These are phyloP conservation scores for Uropetala carovei DNA, from an alignment of 2,888 invertebrate species.

Conservation along the genomic window DNA sequence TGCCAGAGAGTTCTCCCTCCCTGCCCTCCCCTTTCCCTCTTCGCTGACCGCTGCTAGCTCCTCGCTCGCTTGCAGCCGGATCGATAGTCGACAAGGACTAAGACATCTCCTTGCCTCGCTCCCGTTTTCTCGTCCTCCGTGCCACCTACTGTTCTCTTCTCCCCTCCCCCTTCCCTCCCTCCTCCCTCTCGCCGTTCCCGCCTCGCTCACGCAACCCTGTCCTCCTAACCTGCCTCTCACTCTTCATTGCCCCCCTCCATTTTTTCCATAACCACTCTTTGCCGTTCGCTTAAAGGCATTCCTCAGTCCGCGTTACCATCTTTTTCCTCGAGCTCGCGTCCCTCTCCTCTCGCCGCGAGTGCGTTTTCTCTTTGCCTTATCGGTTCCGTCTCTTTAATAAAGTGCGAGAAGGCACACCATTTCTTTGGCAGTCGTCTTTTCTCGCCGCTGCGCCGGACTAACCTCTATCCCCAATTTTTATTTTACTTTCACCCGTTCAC, in stretches of 20 bases:
- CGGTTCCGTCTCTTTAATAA: background rate
- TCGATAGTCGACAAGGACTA: conserved; percentile 62
- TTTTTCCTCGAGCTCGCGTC: background rate
- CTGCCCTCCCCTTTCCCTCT: background rate
- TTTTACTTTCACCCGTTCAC: conserved; percentile 11
- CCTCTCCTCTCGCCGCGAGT: background rate
- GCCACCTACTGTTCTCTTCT: conserved; percentile 44
- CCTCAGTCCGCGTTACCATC: background rate
- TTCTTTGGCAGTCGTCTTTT: background rate
- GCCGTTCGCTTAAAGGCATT: background rate
- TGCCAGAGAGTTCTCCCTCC: background rate
- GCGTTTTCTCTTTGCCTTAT: conserved; percentile 27
- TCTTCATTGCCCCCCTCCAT: background rate
- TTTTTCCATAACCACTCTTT: background rate
- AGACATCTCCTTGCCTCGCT: conserved; percentile 60
- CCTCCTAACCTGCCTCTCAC: conserved; percentile 61
- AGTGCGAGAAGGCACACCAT: background rate
- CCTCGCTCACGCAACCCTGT: conserved; percentile 40
- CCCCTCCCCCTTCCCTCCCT: conserved; percentile 33
- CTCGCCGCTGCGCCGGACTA: background rate
- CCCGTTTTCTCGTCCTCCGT: conserved; percentile 58
- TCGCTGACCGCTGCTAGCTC: conserved; percentile 53
- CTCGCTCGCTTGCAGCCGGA: conserved; percentile 61
- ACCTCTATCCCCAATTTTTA: conserved; percentile 38
- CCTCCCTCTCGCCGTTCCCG: conserved; percentile 27